phyloP scores from a whole-genome alignment of 2,113 vertebrate species.

The Lynx canadensis region DNA sequence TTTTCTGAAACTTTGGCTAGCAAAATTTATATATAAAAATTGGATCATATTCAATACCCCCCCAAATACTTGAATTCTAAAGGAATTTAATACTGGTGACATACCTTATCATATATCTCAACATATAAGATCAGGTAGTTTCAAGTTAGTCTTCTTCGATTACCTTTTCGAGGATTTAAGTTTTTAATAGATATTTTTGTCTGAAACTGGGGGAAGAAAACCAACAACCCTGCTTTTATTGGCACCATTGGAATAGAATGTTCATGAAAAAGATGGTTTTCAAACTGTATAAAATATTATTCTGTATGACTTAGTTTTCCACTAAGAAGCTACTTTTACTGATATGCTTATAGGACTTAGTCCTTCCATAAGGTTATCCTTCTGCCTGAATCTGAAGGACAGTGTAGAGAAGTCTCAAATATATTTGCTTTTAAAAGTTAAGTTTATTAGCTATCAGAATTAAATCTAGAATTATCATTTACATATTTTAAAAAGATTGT shows the following conservation, averaged over 20 bases:
- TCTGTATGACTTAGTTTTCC: not conserved
- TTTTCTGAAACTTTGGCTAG: not conserved
- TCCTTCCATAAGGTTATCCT: not conserved
- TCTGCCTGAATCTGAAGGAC: not conserved
- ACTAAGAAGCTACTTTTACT: not conserved
- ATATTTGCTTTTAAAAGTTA: not conserved
- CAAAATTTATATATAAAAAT: not conserved
- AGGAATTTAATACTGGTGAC: not conserved
- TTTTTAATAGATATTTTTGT: not conserved
- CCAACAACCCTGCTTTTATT: not conserved
- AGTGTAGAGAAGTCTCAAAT: not conserved
- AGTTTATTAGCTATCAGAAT: slow-evolving; percentile 13
- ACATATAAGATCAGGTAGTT: not conserved
- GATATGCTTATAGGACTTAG: not conserved
- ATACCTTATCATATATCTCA: not conserved
- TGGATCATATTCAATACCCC: not conserved
- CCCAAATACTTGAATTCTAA: not conserved
- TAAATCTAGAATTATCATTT: not conserved
- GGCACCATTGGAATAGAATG: not conserved
- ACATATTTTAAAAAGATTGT: not conserved
- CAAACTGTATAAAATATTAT: not conserved
- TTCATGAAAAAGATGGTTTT: not conserved
- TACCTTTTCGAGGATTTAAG: not conserved
- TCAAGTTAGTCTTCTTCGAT: not conserved
- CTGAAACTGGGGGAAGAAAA: not conserved